Evolutionary conservation across 1,140 invertebrate genomes (phyloP), one percentile per base, ranked within the genome.

Genomic region (Bombyx mandarina): DNA sequence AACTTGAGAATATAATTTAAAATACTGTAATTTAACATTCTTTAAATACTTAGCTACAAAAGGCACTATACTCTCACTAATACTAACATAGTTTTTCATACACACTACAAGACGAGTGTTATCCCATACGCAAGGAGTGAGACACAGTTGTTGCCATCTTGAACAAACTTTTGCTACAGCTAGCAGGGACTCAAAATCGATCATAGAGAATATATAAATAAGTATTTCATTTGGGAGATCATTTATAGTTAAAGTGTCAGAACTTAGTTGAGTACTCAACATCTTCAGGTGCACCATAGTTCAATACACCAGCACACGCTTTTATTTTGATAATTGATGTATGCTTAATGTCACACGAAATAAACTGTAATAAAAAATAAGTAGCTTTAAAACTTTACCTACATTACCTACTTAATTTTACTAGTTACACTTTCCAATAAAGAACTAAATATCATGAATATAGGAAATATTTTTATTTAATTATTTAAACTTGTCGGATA

Each of bases 1-100:
- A 43, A 89, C 82, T 76, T 88, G 84, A 62, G 79, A 83, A 80
- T 89, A 89, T 65, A 88, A 77, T 66, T 89, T 89, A 60, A 89
- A 89, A 79, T 88, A 89, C 73, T 89, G 88, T 63, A 89, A 69
- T 74, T 88, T 89, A 52, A 89, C 86, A 77, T 87, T 79, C 66
- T 88, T 88, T 58, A 89, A 77, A 79, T 85, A 86, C 65, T 80
- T 80, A 56, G 86, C 80, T 44, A 88, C 81, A 73, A 84, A 84
- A 64, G 88, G 88, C 66, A 89, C 82, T 73, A 89, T 84, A 59
- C 77, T 83, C 63, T 89, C 84, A 68, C 77, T 80, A 56, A 89
- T 83, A 63, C 75, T 78, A 51, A 82, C 70, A 77, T 89, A 88
- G 67, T 89, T 89, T 54, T 89, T 89, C 85, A 88, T 88, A 67